phyloP scores from a whole-genome alignment of 1,140 invertebrate species.

The Metopolophium dirhodum region DNA sequence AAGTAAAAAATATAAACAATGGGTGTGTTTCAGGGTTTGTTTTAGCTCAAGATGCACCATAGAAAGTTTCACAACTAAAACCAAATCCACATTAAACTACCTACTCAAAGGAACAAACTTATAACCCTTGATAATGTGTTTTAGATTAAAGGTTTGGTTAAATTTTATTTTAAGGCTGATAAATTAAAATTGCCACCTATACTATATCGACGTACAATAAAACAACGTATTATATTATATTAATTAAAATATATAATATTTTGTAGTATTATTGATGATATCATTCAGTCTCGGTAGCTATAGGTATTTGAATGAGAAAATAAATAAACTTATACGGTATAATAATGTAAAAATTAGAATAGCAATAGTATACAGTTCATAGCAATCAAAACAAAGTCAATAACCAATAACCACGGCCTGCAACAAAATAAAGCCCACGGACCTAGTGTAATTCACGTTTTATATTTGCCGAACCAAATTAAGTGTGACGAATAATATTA shows the following conservation, averaged over 20 bases:
- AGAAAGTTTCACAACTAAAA: not conserved
- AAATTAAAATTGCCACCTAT: not conserved
- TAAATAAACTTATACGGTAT: not conserved
- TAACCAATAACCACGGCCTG: not conserved
- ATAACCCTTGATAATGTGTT: not conserved
- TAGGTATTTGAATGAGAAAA: not conserved
- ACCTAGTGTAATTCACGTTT: not conserved
- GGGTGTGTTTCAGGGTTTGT: not conserved
- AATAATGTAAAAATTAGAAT: not conserved
- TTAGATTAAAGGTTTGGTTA: not conserved
- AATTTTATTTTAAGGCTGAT: not conserved
- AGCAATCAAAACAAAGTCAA: not conserved
- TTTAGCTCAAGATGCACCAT: not conserved
- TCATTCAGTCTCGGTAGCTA: not conserved
- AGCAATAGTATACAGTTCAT: not conserved
- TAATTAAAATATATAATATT: not conserved
- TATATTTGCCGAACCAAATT: not conserved
- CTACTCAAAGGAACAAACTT: slow-evolving; percentile 1
- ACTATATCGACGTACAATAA: not conserved
- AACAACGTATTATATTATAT: not conserved
- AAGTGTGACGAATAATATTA: not conserved
- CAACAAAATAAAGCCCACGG: not conserved
- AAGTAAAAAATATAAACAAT: not conserved
- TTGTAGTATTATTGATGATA: not conserved
- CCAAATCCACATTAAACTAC: not conserved